These are phyloP conservation scores for Catharus ustulatus DNA, from an alignment of 2,797 vertebrate genomes.

Conservation along the genomic window DNA sequence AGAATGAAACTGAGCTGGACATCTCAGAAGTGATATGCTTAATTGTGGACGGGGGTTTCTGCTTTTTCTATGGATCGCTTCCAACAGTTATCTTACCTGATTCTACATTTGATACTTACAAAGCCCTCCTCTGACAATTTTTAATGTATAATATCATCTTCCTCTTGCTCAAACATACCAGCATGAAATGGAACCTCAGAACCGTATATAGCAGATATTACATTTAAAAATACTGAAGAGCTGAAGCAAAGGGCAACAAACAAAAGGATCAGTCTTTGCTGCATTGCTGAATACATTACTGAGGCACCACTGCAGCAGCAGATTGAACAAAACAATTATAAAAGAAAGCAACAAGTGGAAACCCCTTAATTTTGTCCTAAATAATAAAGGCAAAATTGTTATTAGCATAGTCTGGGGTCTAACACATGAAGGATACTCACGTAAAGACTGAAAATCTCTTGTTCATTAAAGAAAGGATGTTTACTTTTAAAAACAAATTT, in stretches of 20 bases:
- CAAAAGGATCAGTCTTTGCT: slow-evolving; percentile 5
- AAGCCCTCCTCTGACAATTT: neutral
- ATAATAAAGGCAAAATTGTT: neutral
- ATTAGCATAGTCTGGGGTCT: neutral
- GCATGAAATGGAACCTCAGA: neutral
- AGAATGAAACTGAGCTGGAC: neutral
- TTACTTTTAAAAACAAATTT: neutral
- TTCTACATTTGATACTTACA: neutral
- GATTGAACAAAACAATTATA: neutral
- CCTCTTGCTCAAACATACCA: neutral
- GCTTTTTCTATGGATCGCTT: neutral
- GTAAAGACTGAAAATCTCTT: neutral
- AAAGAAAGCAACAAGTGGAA: slow-evolving; percentile 1
- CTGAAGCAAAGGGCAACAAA: neutral
- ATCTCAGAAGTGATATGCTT: neutral
- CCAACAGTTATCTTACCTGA: neutral
- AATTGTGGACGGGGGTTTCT: neutral
- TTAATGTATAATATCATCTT: neutral
- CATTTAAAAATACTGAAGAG: neutral
- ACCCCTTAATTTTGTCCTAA: neutral
- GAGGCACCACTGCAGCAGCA: neutral
- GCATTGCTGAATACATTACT: neutral
- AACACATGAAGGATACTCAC: neutral
- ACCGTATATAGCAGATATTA: neutral
- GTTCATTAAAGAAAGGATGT: neutral